These are phyloP conservation scores for Nymphicus hollandicus DNA, from an alignment of 2,113 vertebrate species.

Conservation along the genomic window DNA sequence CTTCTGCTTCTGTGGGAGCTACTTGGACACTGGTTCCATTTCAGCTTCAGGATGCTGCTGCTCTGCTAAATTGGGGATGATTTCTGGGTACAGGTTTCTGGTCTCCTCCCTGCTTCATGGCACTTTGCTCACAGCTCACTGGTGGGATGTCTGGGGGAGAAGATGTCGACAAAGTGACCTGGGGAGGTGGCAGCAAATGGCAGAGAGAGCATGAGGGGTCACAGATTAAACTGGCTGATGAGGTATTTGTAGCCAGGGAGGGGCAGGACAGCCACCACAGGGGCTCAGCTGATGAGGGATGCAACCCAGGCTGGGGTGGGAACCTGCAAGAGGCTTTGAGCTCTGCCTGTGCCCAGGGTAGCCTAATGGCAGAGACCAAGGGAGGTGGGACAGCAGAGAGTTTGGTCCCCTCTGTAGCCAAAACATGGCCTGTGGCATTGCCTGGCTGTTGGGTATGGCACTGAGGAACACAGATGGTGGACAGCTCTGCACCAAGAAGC, in stretches of 20 bases:
- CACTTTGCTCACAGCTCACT: not conserved
- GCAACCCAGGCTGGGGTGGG: not conserved
- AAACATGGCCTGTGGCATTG: not conserved
- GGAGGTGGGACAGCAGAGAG: not conserved
- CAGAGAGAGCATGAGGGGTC: not conserved
- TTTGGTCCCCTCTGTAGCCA: not conserved
- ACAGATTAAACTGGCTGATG: not conserved
- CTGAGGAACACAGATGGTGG: not conserved
- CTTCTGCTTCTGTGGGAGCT: not conserved
- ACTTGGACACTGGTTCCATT: not conserved
- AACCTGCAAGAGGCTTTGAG: not conserved
- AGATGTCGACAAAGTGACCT: rapidly evolving
- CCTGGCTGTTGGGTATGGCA: not conserved
- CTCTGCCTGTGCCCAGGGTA: not conserved
- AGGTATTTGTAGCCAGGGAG: not conserved
- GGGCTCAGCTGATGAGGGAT: not conserved
- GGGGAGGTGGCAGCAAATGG: not conserved
- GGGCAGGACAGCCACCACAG: not conserved
- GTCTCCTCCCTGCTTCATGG: not conserved
- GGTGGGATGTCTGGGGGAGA: not conserved
- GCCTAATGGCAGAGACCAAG: not conserved
- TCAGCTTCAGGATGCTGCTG: not conserved
- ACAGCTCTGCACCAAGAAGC: not conserved
- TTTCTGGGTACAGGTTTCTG: not conserved
- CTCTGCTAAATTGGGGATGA: not conserved